These are phyloP conservation scores for Discoglossus pictus DNA, from an alignment of 2,797 vertebrate species.

Conservation along the genomic window DNA sequence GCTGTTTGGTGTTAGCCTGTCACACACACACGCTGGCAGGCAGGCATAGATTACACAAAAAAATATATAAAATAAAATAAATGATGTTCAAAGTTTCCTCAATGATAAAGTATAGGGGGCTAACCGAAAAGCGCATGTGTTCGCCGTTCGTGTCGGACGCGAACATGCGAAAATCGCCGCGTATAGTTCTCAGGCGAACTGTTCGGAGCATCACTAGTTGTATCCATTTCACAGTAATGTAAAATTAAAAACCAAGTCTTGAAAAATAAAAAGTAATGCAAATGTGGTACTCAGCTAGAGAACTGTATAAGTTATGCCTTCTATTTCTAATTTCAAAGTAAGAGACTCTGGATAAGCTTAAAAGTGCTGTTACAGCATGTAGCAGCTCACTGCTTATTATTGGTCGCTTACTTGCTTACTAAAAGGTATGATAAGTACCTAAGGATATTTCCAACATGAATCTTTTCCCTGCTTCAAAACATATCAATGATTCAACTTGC, in stretches of 20 bases:
- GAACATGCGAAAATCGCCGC: too few relatives aligned
- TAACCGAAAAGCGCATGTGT: too few relatives aligned
- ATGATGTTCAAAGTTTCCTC: too few relatives aligned
- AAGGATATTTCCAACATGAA: constrained; percentile 28
- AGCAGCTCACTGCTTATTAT: constrained; percentile 26
- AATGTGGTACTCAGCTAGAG: background rate
- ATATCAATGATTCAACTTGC: constrained; percentile 31
- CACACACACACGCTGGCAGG: too few relatives aligned
- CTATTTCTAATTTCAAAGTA: background rate
- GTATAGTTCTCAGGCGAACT: too few relatives aligned
- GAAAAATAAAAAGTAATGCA: constrained; percentile 2
- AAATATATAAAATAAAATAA: too few relatives aligned
- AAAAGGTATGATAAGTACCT: constrained; percentile 24
- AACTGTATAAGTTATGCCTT: background rate
- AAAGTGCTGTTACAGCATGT: constrained; percentile 28
- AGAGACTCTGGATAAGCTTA: background rate
- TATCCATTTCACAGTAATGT: background rate
- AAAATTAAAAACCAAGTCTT: background rate
- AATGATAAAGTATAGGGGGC: too few relatives aligned
- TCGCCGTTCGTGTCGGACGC: too few relatives aligned
- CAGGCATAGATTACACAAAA: too few relatives aligned
- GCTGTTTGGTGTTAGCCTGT: too few relatives aligned
- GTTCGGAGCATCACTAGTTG: too few relatives aligned
- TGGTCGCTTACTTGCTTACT: constrained; percentile 5
- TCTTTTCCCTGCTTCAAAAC: constrained; percentile 27